Evolutionary conservation across 2,113 vertebrate species (phyloP).

Genomic region (Furnarius figulus): DNA sequence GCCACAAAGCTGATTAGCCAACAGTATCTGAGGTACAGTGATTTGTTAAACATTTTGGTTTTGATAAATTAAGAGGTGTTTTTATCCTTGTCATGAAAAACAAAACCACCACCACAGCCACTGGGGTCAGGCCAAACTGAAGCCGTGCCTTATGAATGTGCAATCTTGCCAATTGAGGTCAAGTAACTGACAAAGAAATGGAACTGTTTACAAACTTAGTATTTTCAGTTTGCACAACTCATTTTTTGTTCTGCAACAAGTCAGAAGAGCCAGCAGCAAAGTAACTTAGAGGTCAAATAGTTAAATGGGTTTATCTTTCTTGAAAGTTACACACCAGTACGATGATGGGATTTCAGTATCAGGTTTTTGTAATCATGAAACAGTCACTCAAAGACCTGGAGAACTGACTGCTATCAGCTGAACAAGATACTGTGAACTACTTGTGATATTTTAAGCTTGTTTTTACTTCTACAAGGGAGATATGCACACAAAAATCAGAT

Average conservation of each 20-base stretch:
- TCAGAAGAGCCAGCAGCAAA: background rate
- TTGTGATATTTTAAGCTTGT: background rate
- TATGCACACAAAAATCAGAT: background rate
- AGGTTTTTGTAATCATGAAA: background rate
- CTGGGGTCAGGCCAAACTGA: background rate
- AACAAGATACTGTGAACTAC: background rate
- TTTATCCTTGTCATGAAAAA: background rate
- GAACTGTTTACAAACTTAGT: background rate
- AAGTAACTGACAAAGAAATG: background rate
- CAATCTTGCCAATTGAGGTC: background rate
- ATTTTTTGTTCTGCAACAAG: background rate
- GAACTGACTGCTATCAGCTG: background rate
- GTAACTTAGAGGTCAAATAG: background rate
- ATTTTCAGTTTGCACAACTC: background rate
- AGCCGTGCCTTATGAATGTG: background rate
- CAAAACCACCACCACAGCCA: fast-evolving
- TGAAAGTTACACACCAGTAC: background rate
- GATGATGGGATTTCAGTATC: background rate
- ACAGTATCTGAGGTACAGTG: background rate
- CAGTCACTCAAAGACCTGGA: background rate
- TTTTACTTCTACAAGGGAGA: background rate
- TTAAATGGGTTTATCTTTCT: background rate
- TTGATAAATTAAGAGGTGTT: background rate
- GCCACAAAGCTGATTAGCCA: background rate
- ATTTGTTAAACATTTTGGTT: background rate